Evolutionary conservation across 2,888 invertebrate species (phyloP), one percentile per base, ranked within the genome.

Genomic region (Mythimna pallens): DNA sequence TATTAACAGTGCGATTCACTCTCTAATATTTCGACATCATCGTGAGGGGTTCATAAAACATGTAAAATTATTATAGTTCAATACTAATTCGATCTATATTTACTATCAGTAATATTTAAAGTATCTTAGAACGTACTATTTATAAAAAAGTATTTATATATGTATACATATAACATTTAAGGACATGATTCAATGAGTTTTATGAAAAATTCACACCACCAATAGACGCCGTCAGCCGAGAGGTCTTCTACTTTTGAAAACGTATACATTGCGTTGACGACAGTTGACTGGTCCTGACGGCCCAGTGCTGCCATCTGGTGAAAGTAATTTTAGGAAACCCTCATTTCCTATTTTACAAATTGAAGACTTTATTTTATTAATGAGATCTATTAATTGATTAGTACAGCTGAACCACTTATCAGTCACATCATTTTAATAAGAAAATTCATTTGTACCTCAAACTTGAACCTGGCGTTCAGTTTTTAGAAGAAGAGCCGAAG

Each of bases 11-110:
- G 36, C 70, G 62, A 64, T 65, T 65, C 68, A 59, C 80, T 80
- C 69, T 85, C 84, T 78, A 84, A 65, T 61, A 75, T 83, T 78
- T 73, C 82, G 12, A 65, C 73, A 83, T 30, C 9, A 36, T 6
- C 1, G 43, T 25, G 54, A 59, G 55, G 25, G 58, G 25, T 58
- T 69, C 43, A 57, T 55, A 17, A 54, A 62, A 57, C 64, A 63
- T 83, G 58, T 65, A 63, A 70, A 71, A 76, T 22, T 34, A 36
- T 30, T 30, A 1, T 22, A 47, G n/a, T 40, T n/a, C 10, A 72
- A 72, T 55, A 62, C 0, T 63, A 14, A 47, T 14, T n/a, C 5
- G 30, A 52, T 58, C 43, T 34, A 50, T n/a, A 73, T 67, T 22
- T n/a, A n/a, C n/a, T n/a, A n/a, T n/a, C n/a, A n/a, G n/a, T n/a